Conservation (phyloP, 2,113 vertebrate species). For the Castor canadensis region DNA sequence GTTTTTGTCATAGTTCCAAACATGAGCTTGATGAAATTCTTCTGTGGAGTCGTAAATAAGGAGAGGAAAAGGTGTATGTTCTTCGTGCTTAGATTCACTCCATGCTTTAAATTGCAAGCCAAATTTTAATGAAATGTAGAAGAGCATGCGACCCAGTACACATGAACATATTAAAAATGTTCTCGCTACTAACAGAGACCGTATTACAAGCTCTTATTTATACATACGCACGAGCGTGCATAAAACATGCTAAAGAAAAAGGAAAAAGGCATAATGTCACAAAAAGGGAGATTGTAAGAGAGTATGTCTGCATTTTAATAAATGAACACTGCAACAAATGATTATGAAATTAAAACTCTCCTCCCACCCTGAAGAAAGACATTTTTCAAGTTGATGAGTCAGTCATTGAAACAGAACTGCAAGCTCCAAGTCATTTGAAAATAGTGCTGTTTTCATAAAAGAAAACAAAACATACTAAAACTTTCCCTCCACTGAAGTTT, state of each 20-base stretch:
- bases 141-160: not conserved
- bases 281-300: not conserved
- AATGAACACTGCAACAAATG: conserved; percentile 55
- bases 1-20: conserved; percentile 62
- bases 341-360: conserved; percentile 70
- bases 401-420: conserved; percentile 57
- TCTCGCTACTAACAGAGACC: conserved; percentile 47
- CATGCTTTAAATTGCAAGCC: not conserved
- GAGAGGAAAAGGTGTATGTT: not conserved
- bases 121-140: conserved; percentile 34
- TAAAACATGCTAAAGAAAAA: conserved; percentile 27
- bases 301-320: conserved; percentile 58
- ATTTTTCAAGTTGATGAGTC: conserved; percentile 71
- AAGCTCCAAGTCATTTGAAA: conserved; percentile 66
- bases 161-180: conserved; percentile 23
- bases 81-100: conserved; percentile 38
- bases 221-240: not conserved
- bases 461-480: conserved; percentile 46
- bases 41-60: conserved; percentile 45
- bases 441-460: conserved; percentile 57
- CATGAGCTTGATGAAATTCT: conserved; percentile 21
- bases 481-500: conserved; percentile 48
- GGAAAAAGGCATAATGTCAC: not conserved
- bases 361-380: conserved; percentile 69
- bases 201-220: conserved; percentile 52